These are phyloP conservation scores for Equus quagga DNA, from an alignment of 2,113 vertebrate species.

Conservation along the genomic window DNA sequence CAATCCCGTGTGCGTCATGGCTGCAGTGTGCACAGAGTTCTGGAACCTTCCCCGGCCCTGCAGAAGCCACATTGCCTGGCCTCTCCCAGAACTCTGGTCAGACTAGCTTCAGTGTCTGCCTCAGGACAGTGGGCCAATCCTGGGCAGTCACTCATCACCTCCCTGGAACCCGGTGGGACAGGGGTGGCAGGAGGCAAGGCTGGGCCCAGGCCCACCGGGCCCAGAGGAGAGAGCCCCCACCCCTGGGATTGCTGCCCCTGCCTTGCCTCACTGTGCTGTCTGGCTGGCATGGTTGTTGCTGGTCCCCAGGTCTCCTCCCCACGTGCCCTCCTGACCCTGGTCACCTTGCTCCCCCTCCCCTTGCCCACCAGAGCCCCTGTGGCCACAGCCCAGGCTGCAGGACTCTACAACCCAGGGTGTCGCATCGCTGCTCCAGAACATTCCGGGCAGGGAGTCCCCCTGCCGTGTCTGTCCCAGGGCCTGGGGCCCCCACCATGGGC, in stretches of 20 bases:
- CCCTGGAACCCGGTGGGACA: not conserved
- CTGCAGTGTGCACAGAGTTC: not conserved
- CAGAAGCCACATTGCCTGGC: too few relatives aligned
- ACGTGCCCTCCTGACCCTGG: too few relatives aligned
- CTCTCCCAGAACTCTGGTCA: not conserved
- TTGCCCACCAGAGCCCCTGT: not conserved
- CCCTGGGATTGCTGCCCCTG: not conserved
- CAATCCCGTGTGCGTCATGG: fast-evolving
- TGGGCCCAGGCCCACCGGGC: not conserved
- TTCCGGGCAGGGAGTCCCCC: not conserved
- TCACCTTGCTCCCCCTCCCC: not conserved
- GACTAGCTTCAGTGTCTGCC: not conserved
- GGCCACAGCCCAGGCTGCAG: too few relatives aligned
- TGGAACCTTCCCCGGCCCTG: not conserved
- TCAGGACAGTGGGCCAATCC: not conserved
- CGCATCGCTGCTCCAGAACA: not conserved
- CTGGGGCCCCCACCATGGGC: not conserved
- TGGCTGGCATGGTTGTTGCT: not conserved
- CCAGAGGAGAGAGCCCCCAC: not conserved
- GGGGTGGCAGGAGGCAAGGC: not conserved
- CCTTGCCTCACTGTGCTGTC: too few relatives aligned
- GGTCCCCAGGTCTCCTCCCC: not conserved
- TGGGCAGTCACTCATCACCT: not conserved
- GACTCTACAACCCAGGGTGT: too few relatives aligned
- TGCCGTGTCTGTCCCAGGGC: too few relatives aligned